Conservation (phyloP, 2,797 vertebrate species). For the Mormyrops boulengeri region DNA sequence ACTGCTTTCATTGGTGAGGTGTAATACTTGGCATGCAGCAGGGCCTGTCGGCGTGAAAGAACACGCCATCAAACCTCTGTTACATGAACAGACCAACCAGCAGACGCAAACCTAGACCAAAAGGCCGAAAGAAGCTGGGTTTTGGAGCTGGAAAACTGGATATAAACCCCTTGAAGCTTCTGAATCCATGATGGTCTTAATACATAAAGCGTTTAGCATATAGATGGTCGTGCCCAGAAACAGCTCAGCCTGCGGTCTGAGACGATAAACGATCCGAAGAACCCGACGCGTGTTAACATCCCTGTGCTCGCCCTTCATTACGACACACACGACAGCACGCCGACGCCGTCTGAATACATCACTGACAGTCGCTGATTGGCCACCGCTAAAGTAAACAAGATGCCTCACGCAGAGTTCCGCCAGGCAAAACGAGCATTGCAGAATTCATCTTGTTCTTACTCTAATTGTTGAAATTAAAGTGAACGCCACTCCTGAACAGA, state of each 20-base stretch:
- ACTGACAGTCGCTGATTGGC: not conserved
- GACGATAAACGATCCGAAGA: not conserved
- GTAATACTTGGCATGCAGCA: not conserved
- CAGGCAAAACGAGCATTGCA: not conserved
- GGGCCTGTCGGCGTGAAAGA: not conserved
- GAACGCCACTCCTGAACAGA: not conserved
- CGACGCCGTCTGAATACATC: not conserved
- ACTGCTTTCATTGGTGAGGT: not conserved
- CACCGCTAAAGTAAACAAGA: not conserved
- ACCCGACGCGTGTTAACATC: not conserved
- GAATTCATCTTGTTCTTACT: not conserved
- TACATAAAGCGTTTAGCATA: slow-evolving; percentile 13
- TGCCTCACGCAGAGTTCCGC: not conserved
- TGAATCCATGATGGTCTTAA: not conserved
- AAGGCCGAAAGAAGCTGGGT: not conserved
- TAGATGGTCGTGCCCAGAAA: not conserved
- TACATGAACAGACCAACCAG: not conserved
- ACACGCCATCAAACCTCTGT: slow-evolving; percentile 52
- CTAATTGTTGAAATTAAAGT: not conserved
- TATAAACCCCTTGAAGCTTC: not conserved
- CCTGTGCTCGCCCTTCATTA: not conserved
- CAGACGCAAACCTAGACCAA: not conserved
- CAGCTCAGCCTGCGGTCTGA: not conserved
- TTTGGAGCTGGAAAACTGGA: slow-evolving; percentile 3
- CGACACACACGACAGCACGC: not conserved